Evolutionary conservation across 2,888 invertebrate species (phyloP).

Genomic region (Chrysopilus asiliformis): DNA sequence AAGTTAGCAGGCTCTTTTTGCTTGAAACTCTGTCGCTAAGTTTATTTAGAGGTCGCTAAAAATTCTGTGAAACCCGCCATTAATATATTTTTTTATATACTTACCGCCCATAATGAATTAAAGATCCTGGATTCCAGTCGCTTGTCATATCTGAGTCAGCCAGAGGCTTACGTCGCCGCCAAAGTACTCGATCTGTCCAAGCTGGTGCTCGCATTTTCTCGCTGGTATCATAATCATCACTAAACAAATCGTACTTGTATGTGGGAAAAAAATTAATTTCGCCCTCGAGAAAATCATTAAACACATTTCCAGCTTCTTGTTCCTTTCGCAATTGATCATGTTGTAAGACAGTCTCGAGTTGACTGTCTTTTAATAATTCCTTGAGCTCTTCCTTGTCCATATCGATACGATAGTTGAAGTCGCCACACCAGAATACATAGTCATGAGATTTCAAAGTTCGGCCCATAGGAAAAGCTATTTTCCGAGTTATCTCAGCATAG

Average conservation of each 20-base stretch:
- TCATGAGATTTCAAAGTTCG: constrained; percentile 88
- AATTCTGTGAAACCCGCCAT: too few relatives aligned
- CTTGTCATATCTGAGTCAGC: constrained; percentile 50
- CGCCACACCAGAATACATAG: constrained; percentile 98
- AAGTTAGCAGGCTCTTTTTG: too few relatives aligned
- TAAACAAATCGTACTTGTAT: constrained; percentile 97
- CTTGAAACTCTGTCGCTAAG: too few relatives aligned
- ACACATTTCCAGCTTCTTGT: constrained; percentile 68
- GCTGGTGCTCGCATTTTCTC: constrained; percentile 95
- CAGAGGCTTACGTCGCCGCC: constrained; percentile 67
- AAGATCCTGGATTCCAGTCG: constrained; percentile 62
- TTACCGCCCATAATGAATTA: constrained; percentile 71
- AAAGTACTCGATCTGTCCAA: constrained; percentile 96
- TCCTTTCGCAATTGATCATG: constrained; percentile 79
- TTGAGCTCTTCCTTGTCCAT: constrained; percentile 90
- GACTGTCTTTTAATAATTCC: constrained; percentile 50
- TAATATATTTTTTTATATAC: background rate
- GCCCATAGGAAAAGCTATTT: constrained; percentile 83
- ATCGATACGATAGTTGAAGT: constrained; percentile 97
- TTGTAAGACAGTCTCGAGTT: constrained; percentile 63
- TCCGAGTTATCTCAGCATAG: constrained; percentile 88
- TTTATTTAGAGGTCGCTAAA: too few relatives aligned
- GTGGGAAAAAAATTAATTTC: constrained; percentile 87
- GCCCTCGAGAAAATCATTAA: constrained; percentile 88
- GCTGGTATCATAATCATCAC: constrained; percentile 97